These are phyloP conservation scores for Enteromius mattozi DNA, from an alignment of 2,797 vertebrate species.

Conservation along the genomic window DNA sequence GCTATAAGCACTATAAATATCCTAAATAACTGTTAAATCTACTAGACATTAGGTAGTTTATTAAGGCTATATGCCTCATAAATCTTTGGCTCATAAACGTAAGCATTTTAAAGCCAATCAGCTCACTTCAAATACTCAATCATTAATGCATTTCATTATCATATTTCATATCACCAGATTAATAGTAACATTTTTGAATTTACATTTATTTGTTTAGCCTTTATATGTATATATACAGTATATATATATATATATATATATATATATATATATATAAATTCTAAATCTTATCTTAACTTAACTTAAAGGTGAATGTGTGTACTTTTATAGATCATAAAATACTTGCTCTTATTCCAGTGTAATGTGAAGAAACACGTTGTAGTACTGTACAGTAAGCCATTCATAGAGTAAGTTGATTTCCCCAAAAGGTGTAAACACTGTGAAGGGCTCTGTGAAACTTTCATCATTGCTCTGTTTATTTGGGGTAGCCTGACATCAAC, in stretches of 20 bases:
- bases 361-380: background rate
- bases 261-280: too few relatives aligned
- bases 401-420: background rate
- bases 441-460: background rate
- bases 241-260: too few relatives aligned
- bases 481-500: background rate
- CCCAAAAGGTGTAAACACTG: background rate
- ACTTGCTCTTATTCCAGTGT: background rate
- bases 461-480: background rate
- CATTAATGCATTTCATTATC: background rate
- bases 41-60: background rate
- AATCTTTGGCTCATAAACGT: background rate
- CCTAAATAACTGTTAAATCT: background rate
- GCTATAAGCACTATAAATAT: background rate
- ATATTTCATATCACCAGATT: background rate
- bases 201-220: background rate
- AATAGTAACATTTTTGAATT: background rate
- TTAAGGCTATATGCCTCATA: background rate
- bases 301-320: background rate
- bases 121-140: background rate
- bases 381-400: slow-evolving; percentile 6
- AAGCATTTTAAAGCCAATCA: background rate
- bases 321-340: background rate
- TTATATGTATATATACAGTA: background rate
- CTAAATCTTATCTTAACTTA: too few relatives aligned